phyloP scores from a whole-genome alignment of 2,888 invertebrate species.

The Drosophila birchii region DNA sequence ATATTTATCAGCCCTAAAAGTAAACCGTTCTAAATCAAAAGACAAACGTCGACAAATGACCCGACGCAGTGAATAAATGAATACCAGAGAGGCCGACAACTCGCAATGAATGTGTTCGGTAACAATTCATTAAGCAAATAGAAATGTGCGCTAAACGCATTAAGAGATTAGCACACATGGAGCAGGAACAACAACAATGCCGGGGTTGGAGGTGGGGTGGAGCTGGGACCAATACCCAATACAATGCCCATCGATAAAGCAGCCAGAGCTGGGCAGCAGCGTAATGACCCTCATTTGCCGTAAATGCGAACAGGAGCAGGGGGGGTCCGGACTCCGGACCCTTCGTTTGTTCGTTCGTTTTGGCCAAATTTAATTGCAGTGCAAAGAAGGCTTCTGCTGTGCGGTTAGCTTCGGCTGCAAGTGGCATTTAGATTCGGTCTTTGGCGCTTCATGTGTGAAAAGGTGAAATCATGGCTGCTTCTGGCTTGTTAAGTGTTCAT shows the following conservation, averaged over 20 bases:
- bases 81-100: slow-evolving; percentile 48
- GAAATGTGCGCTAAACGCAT: slow-evolving; percentile 82
- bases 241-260: slow-evolving; percentile 64
- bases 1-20: slow-evolving; percentile 1
- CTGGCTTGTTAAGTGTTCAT: slow-evolving; percentile 71
- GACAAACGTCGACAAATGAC: slow-evolving; percentile 78
- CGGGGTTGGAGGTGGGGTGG: not conserved
- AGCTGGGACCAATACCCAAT: slow-evolving; percentile 9
- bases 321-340: slow-evolving; percentile 18
- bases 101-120: slow-evolving; percentile 73
- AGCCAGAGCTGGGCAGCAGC: slow-evolving; percentile 48
- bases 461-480: slow-evolving; percentile 60
- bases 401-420: slow-evolving; percentile 52
- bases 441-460: slow-evolving; percentile 55
- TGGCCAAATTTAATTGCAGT: slow-evolving; percentile 61
- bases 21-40: slow-evolving; percentile 61
- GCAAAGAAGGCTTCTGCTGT: slow-evolving; percentile 36
- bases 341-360: not conserved
- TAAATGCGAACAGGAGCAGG: slow-evolving; percentile 26
- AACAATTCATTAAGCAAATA: slow-evolving; percentile 81
- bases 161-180: slow-evolving; percentile 84
- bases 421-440: slow-evolving; percentile 37
- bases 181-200: slow-evolving; percentile 29
- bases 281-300: slow-evolving; percentile 76
- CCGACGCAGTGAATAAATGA: slow-evolving; percentile 70